A percentile compares a stretch with the other conserved stretches of the same genome.
Evolutionary conservation across 2,888 invertebrate species (phyloP).

Genomic region (Disparrhopalites patrizii): DNA sequence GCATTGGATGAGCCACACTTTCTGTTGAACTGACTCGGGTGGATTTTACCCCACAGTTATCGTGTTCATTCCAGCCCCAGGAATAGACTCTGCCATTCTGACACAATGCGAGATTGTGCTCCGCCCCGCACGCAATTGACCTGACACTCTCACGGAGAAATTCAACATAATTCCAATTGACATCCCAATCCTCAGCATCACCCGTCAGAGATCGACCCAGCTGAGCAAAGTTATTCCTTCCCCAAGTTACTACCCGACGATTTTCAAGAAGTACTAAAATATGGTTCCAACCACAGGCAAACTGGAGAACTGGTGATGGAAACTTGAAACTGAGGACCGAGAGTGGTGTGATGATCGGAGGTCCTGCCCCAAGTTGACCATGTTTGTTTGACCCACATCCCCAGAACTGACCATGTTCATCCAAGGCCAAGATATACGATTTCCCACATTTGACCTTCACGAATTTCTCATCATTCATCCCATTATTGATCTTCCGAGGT

Average conservation of each 20-base stretch:
- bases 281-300: constrained; percentile 76
- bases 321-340: constrained; percentile 46
- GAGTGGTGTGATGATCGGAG: constrained; percentile 51
- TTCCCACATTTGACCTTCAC: constrained; percentile 72
- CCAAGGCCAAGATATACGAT: constrained; percentile 66
- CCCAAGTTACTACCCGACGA: constrained; percentile 69
- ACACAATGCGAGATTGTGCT: constrained; percentile 68
- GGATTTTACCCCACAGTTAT: constrained; percentile 66
- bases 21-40: neutral
- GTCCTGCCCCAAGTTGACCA: constrained; percentile 65
- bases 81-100: constrained; percentile 62
- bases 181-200: constrained; percentile 26
- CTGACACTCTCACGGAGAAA: constrained; percentile 53
- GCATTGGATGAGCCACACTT: neutral
- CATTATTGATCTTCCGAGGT: constrained; percentile 49
- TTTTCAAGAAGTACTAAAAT: constrained; percentile 60
- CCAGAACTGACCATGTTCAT: constrained; percentile 60
- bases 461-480: constrained; percentile 56
- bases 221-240: constrained; percentile 76
- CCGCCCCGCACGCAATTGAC: constrained; percentile 67
- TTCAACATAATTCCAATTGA: constrained; percentile 25
- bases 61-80: constrained; percentile 92
- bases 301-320: constrained; percentile 51
- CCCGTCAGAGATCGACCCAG: constrained; percentile 57
- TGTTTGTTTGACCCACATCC: constrained; percentile 81